Percentiles rank a stretch among this genome's conserved stretches.
phyloP scores from a whole-genome alignment of 2,797 vertebrate genomes.

The Mastacembelus armatus region DNA sequence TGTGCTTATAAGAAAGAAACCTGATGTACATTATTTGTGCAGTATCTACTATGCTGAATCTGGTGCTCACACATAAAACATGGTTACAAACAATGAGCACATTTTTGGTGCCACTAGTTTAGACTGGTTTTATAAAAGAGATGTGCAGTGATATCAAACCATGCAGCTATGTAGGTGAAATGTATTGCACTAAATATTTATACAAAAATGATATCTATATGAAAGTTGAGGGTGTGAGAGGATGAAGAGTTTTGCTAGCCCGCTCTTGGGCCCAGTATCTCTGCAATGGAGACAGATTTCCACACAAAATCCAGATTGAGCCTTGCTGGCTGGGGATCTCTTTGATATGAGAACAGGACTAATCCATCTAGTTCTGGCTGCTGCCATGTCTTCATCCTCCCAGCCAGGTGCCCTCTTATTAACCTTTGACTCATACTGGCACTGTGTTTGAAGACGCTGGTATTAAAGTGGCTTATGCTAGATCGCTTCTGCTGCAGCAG shows the following conservation, averaged over 20 bases:
- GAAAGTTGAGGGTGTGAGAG: conserved; percentile 64
- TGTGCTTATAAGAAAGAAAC: too few relatives aligned
- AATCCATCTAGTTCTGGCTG: conserved; percentile 81
- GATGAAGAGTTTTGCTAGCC: conserved; percentile 56
- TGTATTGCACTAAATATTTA: too few relatives aligned
- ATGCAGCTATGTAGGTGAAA: too few relatives aligned
- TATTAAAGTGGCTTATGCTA: conserved; percentile 83
- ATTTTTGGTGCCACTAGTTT: too few relatives aligned
- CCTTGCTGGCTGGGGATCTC: conserved; percentile 76
- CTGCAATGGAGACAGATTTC: conserved; percentile 81
- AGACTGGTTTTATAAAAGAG: too few relatives aligned
- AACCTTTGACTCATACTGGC: conserved; percentile 86
- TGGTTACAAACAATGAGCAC: too few relatives aligned
- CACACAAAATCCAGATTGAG: conserved; percentile 80
- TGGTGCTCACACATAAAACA: too few relatives aligned
- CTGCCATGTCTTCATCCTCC: conserved; percentile 86
- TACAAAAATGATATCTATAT: too few relatives aligned
- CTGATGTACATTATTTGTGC: too few relatives aligned
- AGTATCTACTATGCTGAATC: too few relatives aligned
- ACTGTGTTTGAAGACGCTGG: conserved; percentile 84
- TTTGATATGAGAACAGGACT: conserved; percentile 88
- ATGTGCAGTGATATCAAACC: too few relatives aligned
- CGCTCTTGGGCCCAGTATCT: conserved; percentile 64
- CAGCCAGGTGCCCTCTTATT: conserved; percentile 86
- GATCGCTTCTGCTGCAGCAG: conserved; percentile 70